Base-by-base conservation (phyloP, 2,113 vertebrate genomes). In the Oryzias javanicus region DNA sequence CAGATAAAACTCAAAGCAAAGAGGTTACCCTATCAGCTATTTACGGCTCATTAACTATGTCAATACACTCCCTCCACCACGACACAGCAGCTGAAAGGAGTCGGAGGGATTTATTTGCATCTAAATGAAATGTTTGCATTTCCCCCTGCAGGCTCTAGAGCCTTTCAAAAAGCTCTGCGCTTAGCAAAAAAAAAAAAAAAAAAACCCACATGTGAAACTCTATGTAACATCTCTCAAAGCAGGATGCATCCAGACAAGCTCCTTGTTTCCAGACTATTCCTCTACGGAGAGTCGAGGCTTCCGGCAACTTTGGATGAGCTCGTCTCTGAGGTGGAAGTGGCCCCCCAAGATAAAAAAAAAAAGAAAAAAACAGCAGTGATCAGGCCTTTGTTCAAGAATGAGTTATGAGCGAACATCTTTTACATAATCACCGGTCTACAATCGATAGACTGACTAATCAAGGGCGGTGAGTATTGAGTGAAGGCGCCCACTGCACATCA, bases 361-460 rank as follows among this genome's bases (percentile, higher is more conserved):
- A 22, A 22, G 22, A 22, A 22, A 22, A 29, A 29, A 10, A 35
- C 10, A 3, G 10, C 35, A 35, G 55, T 78, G 79, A 66, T 62
- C 72, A 64, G 66, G 51, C 66, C 65, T 68, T 19, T 72, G 72
- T 70, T 79, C 86, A 74, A 58, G 73, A 80, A 72, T 86, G 82
- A 88, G 82, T 84, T 83, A 86, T 82, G 76, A 76, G 60, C 48
- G 64, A 65, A 70, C 71, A 73, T 78, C 66, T 79, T 88, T 84
- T 84, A 89, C 76, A 90, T 86, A 90, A 86, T 85, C 82, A 76
- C 81, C 62, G 46, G 84, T 84, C 81, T 56, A 57, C 59, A 79
- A 88, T 85, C 86, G 58, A 88, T 90, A 75, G 74, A 83, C 59
- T 70, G 80, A 76, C 81, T 88, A 85, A 89, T 86, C 85, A 89